Evolutionary conservation across 2,888 invertebrate species (phyloP), one percentile per base, ranked within the genome.

Genomic region (Athetis lepigone): DNA sequence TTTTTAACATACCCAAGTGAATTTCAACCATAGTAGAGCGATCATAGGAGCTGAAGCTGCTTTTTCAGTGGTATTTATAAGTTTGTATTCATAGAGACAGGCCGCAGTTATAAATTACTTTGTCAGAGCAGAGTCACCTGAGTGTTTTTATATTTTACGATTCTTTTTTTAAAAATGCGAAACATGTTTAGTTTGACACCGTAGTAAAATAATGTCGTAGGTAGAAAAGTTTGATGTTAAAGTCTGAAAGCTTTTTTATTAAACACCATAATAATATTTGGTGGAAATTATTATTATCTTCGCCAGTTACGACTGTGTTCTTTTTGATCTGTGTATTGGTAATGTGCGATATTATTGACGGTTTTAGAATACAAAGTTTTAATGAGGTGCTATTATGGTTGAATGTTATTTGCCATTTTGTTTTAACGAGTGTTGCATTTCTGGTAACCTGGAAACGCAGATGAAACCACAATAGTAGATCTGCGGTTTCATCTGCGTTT

Each of bases 101-200:
- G 70, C 80, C 63, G 59, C 64, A 82, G 85, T 80, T 84, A 87
- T 89, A 89, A 90, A 91, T 90, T 85, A 85, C 69, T 57, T 71
- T 85, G 87, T 85, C 86, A 84, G 63, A 81, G 51, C 9, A 42
- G 54, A 83, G 83, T 88, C 91, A 92, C 92, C 92, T 92, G 91
- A 86, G 84, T 85, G 87, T 85, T 87, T 85, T 86, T 77, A 86
- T 89, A 85, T 86, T 90, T 88, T 70, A 80, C 81, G 82, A 81
- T 70, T 51, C 79, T 77, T 66, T 82, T 82, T 80, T 84, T 82
- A 85, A 83, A 87, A 86, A 88, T 83, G 82, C 70, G 74, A 82
- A 87, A 84, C 83, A 79, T 79, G 76, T 83, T 85, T 78, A 70
- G 77, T 83, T 80, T 83, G 85, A 86, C 84, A 84, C 70, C 61